A percentile compares a stretch with the other conserved stretches of the same genome.
Conservation (phyloP, 2,113 vertebrate species). For the Pteruthius melanotis region DNA sequence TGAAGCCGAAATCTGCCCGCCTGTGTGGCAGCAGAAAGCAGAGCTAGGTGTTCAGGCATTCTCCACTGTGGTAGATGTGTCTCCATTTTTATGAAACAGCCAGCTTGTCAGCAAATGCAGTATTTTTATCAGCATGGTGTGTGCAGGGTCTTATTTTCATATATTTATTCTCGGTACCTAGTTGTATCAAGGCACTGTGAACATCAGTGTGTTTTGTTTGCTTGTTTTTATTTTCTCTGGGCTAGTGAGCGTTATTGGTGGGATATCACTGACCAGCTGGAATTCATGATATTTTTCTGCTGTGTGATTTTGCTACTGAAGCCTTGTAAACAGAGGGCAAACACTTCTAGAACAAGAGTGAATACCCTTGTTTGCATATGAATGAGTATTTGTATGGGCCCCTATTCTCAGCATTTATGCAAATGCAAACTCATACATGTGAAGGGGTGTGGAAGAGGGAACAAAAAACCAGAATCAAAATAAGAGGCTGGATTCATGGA, state of each 20-base stretch:
- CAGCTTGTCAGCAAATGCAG: neutral
- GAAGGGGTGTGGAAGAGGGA: neutral
- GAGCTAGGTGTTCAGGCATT: neutral
- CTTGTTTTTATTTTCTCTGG: neutral
- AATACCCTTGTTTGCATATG: conserved; percentile 48
- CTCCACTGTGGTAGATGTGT: fast-evolving
- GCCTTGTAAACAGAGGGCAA: conserved; percentile 23
- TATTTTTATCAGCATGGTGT: neutral
- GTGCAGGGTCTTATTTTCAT: neutral
- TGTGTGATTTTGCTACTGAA: neutral
- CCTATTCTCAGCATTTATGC: conserved; percentile 37
- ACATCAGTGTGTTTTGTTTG: neutral
- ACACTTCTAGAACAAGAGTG: conserved; percentile 5
- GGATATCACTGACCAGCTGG: neutral
- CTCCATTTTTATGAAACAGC: neutral
- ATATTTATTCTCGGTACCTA: neutral
- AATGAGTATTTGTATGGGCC: neutral
- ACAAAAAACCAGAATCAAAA: neutral
- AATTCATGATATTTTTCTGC: neutral
- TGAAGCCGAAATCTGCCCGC: neutral
- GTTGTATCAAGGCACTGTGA: neutral
- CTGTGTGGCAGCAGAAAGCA: neutral
- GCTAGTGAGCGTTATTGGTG: neutral
- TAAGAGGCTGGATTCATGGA: neutral
- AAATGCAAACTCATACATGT: conserved; percentile 35